These are phyloP conservation scores for Lucinisca nassula DNA, from an alignment of 2,888 invertebrate species.

Conservation along the genomic window DNA sequence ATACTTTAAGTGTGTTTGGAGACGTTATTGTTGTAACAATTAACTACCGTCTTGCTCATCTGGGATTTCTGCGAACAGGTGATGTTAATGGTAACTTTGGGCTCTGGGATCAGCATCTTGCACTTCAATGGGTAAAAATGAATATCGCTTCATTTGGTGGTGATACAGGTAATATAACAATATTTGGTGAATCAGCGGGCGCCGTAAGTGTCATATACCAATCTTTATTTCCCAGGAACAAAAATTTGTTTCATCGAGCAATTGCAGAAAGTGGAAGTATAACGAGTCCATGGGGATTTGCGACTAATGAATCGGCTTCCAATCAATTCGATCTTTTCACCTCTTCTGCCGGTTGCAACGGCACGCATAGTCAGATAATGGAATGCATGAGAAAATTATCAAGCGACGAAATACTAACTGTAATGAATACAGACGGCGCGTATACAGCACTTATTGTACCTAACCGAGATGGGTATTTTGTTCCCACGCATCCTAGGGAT, in stretches of 20 bases:
- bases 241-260: not conserved
- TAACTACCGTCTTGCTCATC: conserved; percentile 72
- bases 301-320: not conserved
- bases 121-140: not conserved
- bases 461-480: not conserved
- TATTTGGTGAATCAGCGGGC: not conserved
- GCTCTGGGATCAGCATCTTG: not conserved
- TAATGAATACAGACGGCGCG: not conserved
- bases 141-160: conserved; percentile 1
- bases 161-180: not conserved
- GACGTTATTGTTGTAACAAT: conserved; percentile 73
- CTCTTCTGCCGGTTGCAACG: not conserved
- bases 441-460: not conserved
- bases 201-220: not conserved
- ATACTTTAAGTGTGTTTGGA: conserved; percentile 24
- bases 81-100: not conserved
- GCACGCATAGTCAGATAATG: not conserved
- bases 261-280: not conserved
- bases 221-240: not conserved
- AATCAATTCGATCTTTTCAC: not conserved
- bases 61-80: conserved; percentile 73
- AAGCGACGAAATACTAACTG: not conserved
- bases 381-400: not conserved
- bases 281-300: not conserved
- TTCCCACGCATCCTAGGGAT: not conserved